Evolutionary conservation across 2,797 vertebrate species (phyloP), one percentile per base, ranked within the genome.

Genomic region (Eurystomus glaucurus): DNA sequence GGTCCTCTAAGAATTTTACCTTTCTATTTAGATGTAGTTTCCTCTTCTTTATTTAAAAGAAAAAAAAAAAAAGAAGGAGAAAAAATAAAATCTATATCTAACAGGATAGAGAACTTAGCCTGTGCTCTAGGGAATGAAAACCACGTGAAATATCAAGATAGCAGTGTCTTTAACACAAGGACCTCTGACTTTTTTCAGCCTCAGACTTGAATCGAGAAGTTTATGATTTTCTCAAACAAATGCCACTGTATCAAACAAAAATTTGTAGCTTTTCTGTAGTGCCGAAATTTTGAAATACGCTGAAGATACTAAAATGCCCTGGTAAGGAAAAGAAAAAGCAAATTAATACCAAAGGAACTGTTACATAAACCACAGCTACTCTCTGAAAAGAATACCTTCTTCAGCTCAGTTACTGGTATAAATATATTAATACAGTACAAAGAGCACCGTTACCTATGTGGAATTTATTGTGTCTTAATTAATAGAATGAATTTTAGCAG

Each of bases 141-240:
- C 81, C 89, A 26, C 96, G 64, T 95, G 86, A 96, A 93, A 77
- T 92, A 93, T 94, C 84, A 96, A 91, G 94, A 90, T 94, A 97
- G 94, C 71, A 95, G 68, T 54, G n/a, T 79, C 85, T 97, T 97
- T 94, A 97, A 92, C 87, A 85, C 78, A 89, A 92, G 54, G 87
- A 94, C 79, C 82, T 97, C 75, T 96, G 91, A 41, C 41, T 45
- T 10, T 84, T 21, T 95, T 95, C 78, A 97, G 45, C 54, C 48
- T 91, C 71, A 66, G 11, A 41, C 85, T 96, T 97, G 93, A 98
- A 97, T 91, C 64, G 92, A 26, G 75, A 95, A 90, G 78, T 87
- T 90, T 68, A 62, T 81, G 26, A 11, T 88, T 97, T 97, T 95
- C 78, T 94, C 25, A 86, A 94, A 95, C 58, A 96, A 83, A 80